Percentiles rank a stretch among this genome's conserved stretches.
These are phyloP conservation scores for Hirtodrosophila alboralis DNA, from an alignment of 2,888 invertebrate species.

Conservation along the genomic window DNA sequence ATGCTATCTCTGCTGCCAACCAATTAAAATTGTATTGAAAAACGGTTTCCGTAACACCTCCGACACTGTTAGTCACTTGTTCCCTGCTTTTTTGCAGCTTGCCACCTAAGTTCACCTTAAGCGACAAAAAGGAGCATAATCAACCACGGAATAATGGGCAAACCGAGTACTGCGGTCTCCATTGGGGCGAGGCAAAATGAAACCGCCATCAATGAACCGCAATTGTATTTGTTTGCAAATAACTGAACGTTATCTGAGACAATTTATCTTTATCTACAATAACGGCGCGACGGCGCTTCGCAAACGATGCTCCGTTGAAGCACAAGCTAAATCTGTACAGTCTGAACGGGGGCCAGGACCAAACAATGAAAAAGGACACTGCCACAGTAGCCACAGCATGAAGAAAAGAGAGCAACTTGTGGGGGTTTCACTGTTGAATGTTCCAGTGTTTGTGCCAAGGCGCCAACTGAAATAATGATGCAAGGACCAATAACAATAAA, in stretches of 20 bases:
- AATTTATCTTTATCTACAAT: constrained; percentile 78
- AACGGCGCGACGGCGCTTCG: constrained; percentile 39
- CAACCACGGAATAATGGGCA: constrained; percentile 58
- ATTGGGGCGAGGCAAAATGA: constrained; percentile 46
- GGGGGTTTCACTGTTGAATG: constrained; percentile 8
- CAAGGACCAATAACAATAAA: constrained; percentile 75
- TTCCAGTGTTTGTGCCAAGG: constrained; percentile 48
- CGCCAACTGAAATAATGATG: constrained; percentile 78
- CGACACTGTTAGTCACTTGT: constrained; percentile 6
- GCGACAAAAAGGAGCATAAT: constrained; percentile 18
- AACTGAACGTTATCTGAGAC: constrained; percentile 78
- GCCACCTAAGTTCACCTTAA: constrained; percentile 13
- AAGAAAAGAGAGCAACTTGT: constrained; percentile 12
- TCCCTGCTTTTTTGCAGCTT: constrained; percentile 17
- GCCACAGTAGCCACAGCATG: constrained; percentile 36
- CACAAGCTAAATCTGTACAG: constrained; percentile 7
- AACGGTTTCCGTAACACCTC: neutral
- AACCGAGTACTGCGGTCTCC: constrained; percentile 25
- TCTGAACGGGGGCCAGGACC: constrained; percentile 14
- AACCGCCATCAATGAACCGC: constrained; percentile 78
- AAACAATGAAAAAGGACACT: constrained; percentile 65
- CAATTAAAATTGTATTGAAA: constrained; percentile 3
- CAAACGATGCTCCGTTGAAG: constrained; percentile 25
- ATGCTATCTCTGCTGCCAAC: neutral
- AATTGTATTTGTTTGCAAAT: constrained; percentile 80